Evolutionary conservation across 2,888 invertebrate genomes (phyloP), one percentile per base, ranked within the genome.

Genomic region (Eilema sororculum): DNA sequence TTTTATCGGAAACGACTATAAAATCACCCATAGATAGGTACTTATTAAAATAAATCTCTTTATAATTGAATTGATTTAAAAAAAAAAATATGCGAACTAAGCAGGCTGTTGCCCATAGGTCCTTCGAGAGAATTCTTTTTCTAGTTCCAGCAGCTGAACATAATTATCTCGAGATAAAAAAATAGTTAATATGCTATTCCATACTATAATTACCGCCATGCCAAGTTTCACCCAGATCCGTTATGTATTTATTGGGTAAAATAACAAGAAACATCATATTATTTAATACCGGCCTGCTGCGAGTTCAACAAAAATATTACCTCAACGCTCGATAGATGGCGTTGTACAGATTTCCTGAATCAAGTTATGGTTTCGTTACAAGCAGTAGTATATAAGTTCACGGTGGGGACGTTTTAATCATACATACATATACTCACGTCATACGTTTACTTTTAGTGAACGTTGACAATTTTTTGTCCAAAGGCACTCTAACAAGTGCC

Each of bases 401-500:
- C 5, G 3, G 20, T 52, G n/a, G 20, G 2, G 8, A 8, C 8
- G 1, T n/a, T 0, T 2, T n/a, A n/a, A 9, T 52, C 8, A 52
- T 52, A 52, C 52, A 46, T 46, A 46, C 46, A 46, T 46, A 46
- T 52, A 52, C 52, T 52, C n/a, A 52, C 52, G n/a, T 52, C 52
- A n/a, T 52, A 52, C 52, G 52, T 46, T 46, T 5, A 20, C 46
- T 16, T 6, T 12, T 37, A 20, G 46, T 20, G 46, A 20, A 20
- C 46, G 46, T 46, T 46, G 20, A 20, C 46, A 46, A 46, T 46
- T 46, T 46, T 46, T 46, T 20, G 33, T 37, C 6, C 20, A 5
- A 6, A 20, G 20, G 52, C 52, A n/a, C 52, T n/a, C n/a, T 52
- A n/a, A n/a, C n/a, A 8, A n/a, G 52, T 52, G 52, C 52, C 8